Evolutionary conservation across 2,888 invertebrate species (phyloP).

Genomic region (Labia minor): DNA sequence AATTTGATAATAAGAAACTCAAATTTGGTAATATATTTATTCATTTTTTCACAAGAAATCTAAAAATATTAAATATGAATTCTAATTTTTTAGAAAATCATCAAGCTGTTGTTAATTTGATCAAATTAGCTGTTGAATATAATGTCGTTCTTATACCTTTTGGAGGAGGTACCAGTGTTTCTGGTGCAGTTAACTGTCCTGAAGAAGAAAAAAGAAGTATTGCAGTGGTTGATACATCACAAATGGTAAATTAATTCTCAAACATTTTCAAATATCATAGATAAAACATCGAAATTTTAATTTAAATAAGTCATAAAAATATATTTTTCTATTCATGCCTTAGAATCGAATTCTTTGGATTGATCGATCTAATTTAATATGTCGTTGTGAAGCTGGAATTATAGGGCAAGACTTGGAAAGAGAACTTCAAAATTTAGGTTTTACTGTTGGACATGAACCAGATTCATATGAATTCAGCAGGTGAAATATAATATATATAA

Average conservation of each 20-base stretch:
- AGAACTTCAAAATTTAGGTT: slow-evolving; percentile 63
- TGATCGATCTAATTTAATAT: slow-evolving; percentile 71
- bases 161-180: slow-evolving; percentile 91
- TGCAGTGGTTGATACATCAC: slow-evolving; percentile 82
- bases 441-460: slow-evolving; percentile 92
- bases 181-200: slow-evolving; percentile 79
- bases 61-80: no score
- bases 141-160: slow-evolving; percentile 81
- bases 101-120: slow-evolving; percentile 71
- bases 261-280: background rate
- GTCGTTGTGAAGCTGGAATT: slow-evolving; percentile 79
- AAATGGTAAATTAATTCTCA: slow-evolving; percentile 53
- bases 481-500: slow-evolving; percentile 31
- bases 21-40: background rate
- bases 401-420: slow-evolving; percentile 90
- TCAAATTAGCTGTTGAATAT: slow-evolving; percentile 59
- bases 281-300: slow-evolving; percentile 4
- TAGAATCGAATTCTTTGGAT: slow-evolving; percentile 85
- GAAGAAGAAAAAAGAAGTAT: slow-evolving; percentile 65
- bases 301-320: no score
- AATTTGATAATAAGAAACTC: no score
- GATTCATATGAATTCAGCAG: slow-evolving; percentile 95
- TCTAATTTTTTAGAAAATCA: slow-evolving; percentile 51
- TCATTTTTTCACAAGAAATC: background rate
- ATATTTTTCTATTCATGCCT: background rate